Evolutionary conservation across 30 jellyfish, hydroid and myxozoan genomes (phyloP).

Genomic region (Aurelia sp.): DNA sequence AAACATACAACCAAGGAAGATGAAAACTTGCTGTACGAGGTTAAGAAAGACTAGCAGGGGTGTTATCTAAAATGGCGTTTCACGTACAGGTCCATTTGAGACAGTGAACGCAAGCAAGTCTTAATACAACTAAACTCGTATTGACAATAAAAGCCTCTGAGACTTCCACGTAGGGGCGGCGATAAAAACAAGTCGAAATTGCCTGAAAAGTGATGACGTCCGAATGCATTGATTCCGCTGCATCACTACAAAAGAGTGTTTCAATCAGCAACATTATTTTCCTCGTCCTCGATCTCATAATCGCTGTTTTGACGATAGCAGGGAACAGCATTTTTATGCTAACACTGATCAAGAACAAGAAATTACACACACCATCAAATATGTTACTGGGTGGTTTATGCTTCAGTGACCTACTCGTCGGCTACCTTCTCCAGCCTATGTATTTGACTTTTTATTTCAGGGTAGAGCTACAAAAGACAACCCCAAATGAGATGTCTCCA

Average conservation of each 20-base stretch:
- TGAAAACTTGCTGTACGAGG: no score
- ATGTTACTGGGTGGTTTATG: not conserved
- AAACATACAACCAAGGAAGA: no score
- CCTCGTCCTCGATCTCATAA: not conserved
- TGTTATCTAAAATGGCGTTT: no score
- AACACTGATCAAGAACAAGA: not conserved
- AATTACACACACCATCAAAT: slow-evolving; percentile 8
- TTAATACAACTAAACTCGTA: no score
- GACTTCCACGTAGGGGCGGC: no score
- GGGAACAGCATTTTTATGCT: slow-evolving; percentile 1
- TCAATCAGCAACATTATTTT: not conserved
- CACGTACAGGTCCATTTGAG: no score
- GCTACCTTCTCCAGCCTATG: not conserved
- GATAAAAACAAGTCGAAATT: no score
- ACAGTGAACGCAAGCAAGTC: no score
- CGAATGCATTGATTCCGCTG: no score
- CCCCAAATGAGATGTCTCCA: not conserved
- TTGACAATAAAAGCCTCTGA: no score
- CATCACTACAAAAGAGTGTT: not conserved
- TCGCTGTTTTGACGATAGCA: not conserved
- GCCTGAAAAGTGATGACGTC: no score
- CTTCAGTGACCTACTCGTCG: not conserved
- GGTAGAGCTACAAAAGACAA: not conserved
- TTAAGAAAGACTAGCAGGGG: no score
- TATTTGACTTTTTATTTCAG: not conserved